phyloP scores from a whole-genome alignment of 2,888 invertebrate species.

The Eledona agricola region DNA sequence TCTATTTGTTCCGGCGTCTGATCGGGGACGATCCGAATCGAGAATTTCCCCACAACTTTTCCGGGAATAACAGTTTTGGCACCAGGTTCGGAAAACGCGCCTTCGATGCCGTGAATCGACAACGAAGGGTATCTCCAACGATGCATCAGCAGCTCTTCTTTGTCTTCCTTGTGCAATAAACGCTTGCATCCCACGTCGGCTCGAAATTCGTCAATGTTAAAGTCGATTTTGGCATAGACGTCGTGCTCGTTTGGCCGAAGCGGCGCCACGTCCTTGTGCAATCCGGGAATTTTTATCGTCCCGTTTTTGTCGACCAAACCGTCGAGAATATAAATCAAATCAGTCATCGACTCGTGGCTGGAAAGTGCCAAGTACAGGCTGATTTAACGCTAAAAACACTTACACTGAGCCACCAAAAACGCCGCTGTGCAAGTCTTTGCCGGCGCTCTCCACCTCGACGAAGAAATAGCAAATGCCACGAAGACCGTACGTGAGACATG shows the following conservation, averaged over 20 bases:
- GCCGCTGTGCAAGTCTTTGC: slow-evolving; percentile 95
- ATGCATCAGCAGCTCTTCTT: slow-evolving; percentile 87
- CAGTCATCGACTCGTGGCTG: slow-evolving; percentile 87
- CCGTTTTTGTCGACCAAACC: slow-evolving; percentile 87
- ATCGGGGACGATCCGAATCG: slow-evolving; percentile 95
- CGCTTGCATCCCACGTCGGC: slow-evolving; percentile 73
- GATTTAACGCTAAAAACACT: slow-evolving; percentile 51
- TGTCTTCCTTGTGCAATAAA: slow-evolving; percentile 81
- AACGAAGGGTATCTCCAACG: slow-evolving; percentile 95
- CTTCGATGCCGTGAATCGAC: slow-evolving; percentile 96
- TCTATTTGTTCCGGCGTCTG: slow-evolving; percentile 87
- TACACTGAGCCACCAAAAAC: slow-evolving; percentile 94
- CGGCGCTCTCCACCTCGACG: slow-evolving; percentile 86
- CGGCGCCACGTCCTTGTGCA: slow-evolving; percentile 83
- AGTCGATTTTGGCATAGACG: slow-evolving; percentile 85
- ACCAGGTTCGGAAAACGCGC: slow-evolving; percentile 93
- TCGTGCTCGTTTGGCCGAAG: slow-evolving; percentile 74
- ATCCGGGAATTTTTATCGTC: slow-evolving; percentile 82
- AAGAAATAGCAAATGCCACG: slow-evolving; percentile 93
- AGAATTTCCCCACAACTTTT: slow-evolving; percentile 96
- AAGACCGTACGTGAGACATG: slow-evolving; percentile 96
- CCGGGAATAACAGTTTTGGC: slow-evolving; percentile 95
- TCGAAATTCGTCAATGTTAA: slow-evolving; percentile 81
- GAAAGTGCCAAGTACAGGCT: slow-evolving; percentile 43
- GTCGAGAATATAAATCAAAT: slow-evolving; percentile 86